Conservation (phyloP, 2,113 vertebrate species). For the Megaceryle maxima region DNA sequence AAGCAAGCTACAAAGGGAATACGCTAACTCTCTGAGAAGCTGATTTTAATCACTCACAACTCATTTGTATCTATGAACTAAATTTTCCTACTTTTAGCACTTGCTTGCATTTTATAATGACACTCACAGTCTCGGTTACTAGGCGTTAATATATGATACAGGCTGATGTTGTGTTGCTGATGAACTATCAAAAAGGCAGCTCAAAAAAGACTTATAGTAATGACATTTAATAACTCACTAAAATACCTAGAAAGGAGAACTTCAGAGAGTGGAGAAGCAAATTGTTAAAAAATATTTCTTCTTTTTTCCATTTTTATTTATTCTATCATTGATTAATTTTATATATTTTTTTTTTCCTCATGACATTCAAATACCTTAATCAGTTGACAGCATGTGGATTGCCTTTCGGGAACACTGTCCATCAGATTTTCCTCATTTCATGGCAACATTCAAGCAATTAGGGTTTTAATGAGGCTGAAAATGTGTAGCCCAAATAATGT, state of each 20-base stretch:
- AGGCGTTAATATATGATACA: conserved; percentile 9
- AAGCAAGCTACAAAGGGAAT: not conserved
- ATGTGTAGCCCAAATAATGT: conserved; percentile 31
- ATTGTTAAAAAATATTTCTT: not conserved
- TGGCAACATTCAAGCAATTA: conserved; percentile 38
- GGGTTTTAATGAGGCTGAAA: conserved; percentile 55
- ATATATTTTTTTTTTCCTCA: not conserved
- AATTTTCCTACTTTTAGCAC: conserved; percentile 11
- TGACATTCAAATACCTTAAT: not conserved
- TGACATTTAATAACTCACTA: conserved; percentile 5
- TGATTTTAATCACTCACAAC: not conserved
- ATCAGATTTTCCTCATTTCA: conserved; percentile 40
- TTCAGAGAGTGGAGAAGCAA: not conserved
- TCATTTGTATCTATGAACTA: conserved; percentile 24
- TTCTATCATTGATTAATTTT: not conserved
- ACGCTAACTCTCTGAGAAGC: not conserved
- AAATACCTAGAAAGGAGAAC: not conserved
- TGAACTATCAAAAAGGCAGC: conserved; percentile 10
- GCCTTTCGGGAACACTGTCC: not conserved
- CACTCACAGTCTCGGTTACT: not conserved
- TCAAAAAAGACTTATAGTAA: not conserved
- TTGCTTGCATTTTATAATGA: conserved; percentile 23
- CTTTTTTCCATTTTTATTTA: not conserved
- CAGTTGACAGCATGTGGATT: not conserved
- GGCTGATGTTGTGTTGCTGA: not conserved